Base-by-base conservation (phyloP, 2,888 invertebrate species). In the Dynastes grantii region DNA sequence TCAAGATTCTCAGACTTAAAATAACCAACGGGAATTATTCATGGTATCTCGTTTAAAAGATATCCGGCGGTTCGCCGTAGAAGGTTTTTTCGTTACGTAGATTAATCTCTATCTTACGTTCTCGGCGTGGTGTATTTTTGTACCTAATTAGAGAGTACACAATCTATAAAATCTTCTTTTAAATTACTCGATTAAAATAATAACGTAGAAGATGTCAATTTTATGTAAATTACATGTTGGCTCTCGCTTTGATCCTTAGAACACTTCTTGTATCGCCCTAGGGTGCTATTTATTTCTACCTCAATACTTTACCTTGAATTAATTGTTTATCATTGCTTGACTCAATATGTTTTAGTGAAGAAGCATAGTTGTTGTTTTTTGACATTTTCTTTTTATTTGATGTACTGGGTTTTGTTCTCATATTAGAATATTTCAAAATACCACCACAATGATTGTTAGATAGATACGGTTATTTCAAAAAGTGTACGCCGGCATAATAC, bases 141-240 rank as follows among this genome's bases (percentile, higher is more conserved):
- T 75, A 61, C 45, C 73, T 75, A 75, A 75, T 75, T 75, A 75
- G 73, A 75, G 73, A 61, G 73, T 61, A 75, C 45, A 61, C 73
- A 75, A 75, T 75, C 73, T 61, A 61, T 75, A 75, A 75, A 75
- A 75, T 75, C 61, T 61, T 61, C 61, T 63, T 75, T 75, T 75
- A 75, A 75, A 75, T 75, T 75, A 75, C 73, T 75, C 73, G 61
- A 75, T 75, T 75, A 75, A 75, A 75, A 75, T 75, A 75, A 75
- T 75, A 61, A 75, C 61, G 61, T 75, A 37, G 73, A 75, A 61
- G 73, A 75, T 75, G 73, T 75, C 73, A 75, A 75, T 75, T 75
- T 75, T 75, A 75, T 75, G 73, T 75, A 75, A 75, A 75, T 75
- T 75, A 75, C 45, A 73, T 27, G 55, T 71, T 58, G 32, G 61